Base-by-base conservation (phyloP, 2,113 vertebrate genomes). In the Chlorodrepanis virens region DNA sequence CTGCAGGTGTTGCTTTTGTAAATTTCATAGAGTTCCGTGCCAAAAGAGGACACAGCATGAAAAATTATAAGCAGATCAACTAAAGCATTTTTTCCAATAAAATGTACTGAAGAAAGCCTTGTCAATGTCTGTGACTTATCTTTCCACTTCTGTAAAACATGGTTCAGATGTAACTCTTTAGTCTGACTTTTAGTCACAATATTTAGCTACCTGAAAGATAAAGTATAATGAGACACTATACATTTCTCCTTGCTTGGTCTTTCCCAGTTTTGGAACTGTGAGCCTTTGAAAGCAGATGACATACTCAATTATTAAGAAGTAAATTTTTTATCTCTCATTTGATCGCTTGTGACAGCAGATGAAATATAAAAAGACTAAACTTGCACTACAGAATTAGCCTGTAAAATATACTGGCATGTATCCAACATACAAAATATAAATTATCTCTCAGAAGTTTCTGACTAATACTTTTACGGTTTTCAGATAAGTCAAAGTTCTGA, bases 1-100 rank as follows among this genome's bases (percentile, higher is more conserved):
- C 77, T 89, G 85, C 69, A 86, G 95, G 76, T 96, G 63, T 93
- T 88, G 74, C 92, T 96, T 96, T 96, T 90, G 78, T 89, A 95
- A 52, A 90, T 84, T 96, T 96, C 67, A 70, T 67, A 53, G 53
- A 75, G 75, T 49, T 96, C 84, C 75, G 40, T 86, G 92, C 61
- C 85, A 88, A 90, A 93, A 76, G 64, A 89, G 70, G 42, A 93
- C 83, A 87, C 70, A 91, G 90, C 0, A 0, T 67, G 93, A 95
- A 94, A 96, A 97, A 89, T 92, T 90, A 78, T 79, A 93, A 89
- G 90, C 78, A 90, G 91, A 94, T 74, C 56, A 67, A 82, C 83
- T 49, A 83, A 87, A 94, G 52, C 35, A 42, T 85, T 96, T 92
- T 94, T 95, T 94, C 95, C 53, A 85, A 69, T 72, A 81, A 37